Conservation (phyloP, 1,140 invertebrate genomes). For the Dendrolimus kikuchii region DNA sequence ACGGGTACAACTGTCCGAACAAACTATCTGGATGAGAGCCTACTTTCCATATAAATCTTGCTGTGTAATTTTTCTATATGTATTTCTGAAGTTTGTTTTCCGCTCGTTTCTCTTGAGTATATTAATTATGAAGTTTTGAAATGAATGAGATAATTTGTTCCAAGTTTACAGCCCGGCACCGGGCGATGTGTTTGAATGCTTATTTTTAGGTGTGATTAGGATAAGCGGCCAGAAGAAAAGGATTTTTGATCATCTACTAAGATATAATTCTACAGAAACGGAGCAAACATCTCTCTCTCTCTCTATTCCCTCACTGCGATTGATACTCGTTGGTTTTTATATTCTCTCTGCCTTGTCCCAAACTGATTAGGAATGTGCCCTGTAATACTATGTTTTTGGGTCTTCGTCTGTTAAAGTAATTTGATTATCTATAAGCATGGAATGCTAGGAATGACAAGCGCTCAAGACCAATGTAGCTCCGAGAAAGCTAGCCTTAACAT, state of each 20-base stretch:
- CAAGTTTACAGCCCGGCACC: slow-evolving; percentile 54
- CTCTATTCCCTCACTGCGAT: slow-evolving; percentile 21
- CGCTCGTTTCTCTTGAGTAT: slow-evolving; percentile 17
- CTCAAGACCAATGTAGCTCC: too few relatives aligned
- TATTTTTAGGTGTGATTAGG: slow-evolving; percentile 76
- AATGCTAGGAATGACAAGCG: too few relatives aligned
- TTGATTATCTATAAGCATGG: too few relatives aligned
- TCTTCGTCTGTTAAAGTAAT: neutral
- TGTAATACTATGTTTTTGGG: neutral
- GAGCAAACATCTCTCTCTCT: slow-evolving; percentile 51
- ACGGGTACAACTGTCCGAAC: slow-evolving; percentile 27
- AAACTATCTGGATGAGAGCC: slow-evolving; percentile 38
- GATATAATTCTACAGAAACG: slow-evolving; percentile 61
- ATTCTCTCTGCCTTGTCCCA: neutral
- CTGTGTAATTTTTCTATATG: slow-evolving; percentile 10
- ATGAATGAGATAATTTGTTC: slow-evolving; percentile 71
- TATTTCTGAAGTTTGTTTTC: slow-evolving; percentile 8
- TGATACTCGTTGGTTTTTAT: slow-evolving; percentile 13
- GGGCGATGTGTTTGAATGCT: slow-evolving; percentile 71
- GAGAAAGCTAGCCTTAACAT: too few relatives aligned
- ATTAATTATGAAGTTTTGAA: slow-evolving; percentile 18
- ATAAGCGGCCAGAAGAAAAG: slow-evolving; percentile 68
- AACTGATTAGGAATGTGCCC: neutral
- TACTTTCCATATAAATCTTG: slow-evolving; percentile 16
- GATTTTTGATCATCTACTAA: slow-evolving; percentile 78